Base-by-base conservation (phyloP, 1,140 invertebrate species). In the Linepithema humile region DNA sequence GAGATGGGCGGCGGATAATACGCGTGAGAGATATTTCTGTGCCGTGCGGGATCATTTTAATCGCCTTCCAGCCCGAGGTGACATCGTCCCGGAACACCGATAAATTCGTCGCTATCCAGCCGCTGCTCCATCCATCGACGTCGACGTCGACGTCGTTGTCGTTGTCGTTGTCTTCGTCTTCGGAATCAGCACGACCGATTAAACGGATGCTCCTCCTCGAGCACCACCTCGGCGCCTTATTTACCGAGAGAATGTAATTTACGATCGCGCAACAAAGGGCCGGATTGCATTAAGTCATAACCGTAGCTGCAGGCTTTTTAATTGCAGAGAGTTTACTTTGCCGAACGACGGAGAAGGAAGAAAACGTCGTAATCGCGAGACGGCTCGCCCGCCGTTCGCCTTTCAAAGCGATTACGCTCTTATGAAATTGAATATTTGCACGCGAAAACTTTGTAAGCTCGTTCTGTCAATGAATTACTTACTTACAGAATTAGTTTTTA, bases 251-350 rank as follows among this genome's bases (percentile, higher is more conserved):
- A 82, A 75, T 38, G 48, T 70, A 80, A 70, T 70, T 80, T 55
- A 32, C 35, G 48, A 70, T 57, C 35, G 48, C 64, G 64, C 64
- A 69, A 78, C 75, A 78, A 69, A 55, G n/a, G 50, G 17, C 55
- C 55, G 38, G 29, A 70, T 80, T 80, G 48, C 64, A 70, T 70
- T 43, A 70, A 80, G 75, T 80, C 75, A 70, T 70, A 80, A 69
- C 50, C 26, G 74, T 62, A 32, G 60, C 43, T 53, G 23, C 75
- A 32, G 64, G 35, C 64, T 55, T 53, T 80, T 70, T 70, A 70
- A 80, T 80, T 55, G 64, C 6, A 29, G 64, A 32, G 64, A 69
- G 48, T 70, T 80, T 70, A 70, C 48, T 70, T 55, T 70, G 48
- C 12, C n/a, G 64, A 70, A 70, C 64, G 50, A 40, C 15, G n/a